Evolutionary conservation across 2,888 invertebrate genomes (phyloP).

Genomic region (Disparrhopalites patrizii): DNA sequence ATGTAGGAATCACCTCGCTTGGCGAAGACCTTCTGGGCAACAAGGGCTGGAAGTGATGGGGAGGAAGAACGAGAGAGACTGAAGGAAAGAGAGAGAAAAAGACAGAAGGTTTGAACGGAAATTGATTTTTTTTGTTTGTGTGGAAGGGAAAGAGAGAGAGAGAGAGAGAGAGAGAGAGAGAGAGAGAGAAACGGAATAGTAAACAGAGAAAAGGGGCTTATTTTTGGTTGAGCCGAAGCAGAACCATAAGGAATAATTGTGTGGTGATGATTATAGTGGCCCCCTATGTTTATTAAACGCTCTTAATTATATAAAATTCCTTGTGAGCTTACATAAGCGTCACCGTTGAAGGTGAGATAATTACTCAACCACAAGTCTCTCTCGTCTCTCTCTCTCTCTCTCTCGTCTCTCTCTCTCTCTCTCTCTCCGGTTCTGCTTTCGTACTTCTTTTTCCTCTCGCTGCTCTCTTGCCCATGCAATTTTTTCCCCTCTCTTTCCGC

Average conservation of each 20-base stretch:
- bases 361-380: neutral
- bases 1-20: no score
- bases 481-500: neutral
- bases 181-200: no score
- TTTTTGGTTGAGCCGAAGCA: neutral
- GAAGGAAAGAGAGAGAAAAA: no score
- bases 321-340: neutral
- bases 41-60: neutral
- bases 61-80: no score
- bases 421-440: slow-evolving; percentile 2
- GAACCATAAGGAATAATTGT: no score
- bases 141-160: neutral
- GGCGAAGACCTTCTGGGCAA: neutral
- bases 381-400: neutral
- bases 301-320: slow-evolving; percentile 1
- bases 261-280: neutral
- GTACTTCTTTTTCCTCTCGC: slow-evolving; percentile 3
- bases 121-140: neutral
- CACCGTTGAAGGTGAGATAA: slow-evolving; percentile 12
- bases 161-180: no score
- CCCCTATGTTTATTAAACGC: neutral
- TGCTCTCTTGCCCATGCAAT: neutral
- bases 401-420: neutral
- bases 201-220: neutral
- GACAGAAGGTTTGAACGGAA: no score